Evolutionary conservation across 1,140 invertebrate species (phyloP).

Genomic region (Diachasmimorpha longicaudata): DNA sequence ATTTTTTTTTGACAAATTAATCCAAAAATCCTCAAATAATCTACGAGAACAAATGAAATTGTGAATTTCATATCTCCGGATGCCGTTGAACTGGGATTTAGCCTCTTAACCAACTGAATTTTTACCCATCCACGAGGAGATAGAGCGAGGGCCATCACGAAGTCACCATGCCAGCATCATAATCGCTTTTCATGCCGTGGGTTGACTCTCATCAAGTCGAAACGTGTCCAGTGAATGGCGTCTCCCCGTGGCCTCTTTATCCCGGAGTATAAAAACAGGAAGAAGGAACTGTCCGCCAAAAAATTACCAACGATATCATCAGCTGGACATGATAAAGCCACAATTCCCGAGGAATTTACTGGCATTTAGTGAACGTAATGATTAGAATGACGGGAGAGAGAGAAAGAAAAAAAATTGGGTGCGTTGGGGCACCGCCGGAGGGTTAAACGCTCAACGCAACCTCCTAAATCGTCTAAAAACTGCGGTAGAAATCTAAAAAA

Average conservation of each 20-base stretch:
- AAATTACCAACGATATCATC: not conserved
- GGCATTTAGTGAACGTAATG: no score
- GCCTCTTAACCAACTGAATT: not conserved
- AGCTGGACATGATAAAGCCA: no score
- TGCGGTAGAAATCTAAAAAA: no score
- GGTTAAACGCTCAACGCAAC: no score
- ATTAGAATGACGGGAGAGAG: no score
- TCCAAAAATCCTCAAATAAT: no score
- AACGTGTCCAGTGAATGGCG: conserved; percentile 3
- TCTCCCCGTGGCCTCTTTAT: not conserved
- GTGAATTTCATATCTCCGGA: not conserved
- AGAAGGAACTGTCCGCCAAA: not conserved
- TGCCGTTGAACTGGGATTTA: no score
- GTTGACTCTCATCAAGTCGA: conserved; percentile 9
- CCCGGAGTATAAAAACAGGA: not conserved
- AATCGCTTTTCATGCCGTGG: conserved; percentile 12
- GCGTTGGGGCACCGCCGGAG: no score
- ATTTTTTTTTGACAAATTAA: no score
- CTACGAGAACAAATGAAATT: not conserved
- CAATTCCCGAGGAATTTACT: no score
- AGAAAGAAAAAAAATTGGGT: not conserved
- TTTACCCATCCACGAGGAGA: not conserved
- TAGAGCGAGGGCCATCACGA: not conserved
- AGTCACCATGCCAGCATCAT: not conserved
- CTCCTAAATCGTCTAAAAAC: no score